Percentiles rank a stretch among this genome's conserved stretches.
These are phyloP conservation scores for Ptychochromis oligacanthus DNA, from an alignment of 2,113 vertebrate species.

Conservation along the genomic window DNA sequence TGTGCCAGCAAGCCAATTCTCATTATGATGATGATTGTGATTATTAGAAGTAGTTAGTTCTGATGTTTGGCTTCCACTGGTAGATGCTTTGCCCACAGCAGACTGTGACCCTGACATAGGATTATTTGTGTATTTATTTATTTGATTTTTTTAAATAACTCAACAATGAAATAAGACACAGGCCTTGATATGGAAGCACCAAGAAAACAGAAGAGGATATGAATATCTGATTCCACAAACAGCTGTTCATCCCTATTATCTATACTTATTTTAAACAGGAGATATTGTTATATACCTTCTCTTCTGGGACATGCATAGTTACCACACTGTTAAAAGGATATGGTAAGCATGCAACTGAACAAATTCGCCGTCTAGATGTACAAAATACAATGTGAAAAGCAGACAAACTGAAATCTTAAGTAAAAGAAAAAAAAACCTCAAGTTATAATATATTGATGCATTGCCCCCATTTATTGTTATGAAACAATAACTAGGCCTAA, in stretches of 20 bases:
- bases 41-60: neutral
- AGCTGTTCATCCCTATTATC: neutral
- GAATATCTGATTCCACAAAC: neutral
- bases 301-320: constrained; percentile 4
- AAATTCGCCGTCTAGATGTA: constrained; percentile 6
- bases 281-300: neutral
- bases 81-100: neutral
- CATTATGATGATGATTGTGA: neutral
- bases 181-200: neutral
- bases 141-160: neutral
- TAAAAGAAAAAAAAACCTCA: neutral
- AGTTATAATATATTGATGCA: constrained; percentile 40
- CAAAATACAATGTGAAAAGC: neutral
- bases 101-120: neutral
- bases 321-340: neutral
- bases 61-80: neutral
- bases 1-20: constrained; percentile 13
- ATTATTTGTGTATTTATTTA: neutral
- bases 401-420: neutral
- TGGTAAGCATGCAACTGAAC: neutral
- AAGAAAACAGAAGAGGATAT: neutral
- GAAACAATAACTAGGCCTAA: constrained; percentile 23
- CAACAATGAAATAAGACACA: fast-evolving
- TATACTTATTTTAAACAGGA: constrained; percentile 5
- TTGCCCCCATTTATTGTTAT: constrained; percentile 30